Evolutionary conservation across 2,797 vertebrate species (phyloP).

Genomic region (Scolopax bukidnonensis): DNA sequence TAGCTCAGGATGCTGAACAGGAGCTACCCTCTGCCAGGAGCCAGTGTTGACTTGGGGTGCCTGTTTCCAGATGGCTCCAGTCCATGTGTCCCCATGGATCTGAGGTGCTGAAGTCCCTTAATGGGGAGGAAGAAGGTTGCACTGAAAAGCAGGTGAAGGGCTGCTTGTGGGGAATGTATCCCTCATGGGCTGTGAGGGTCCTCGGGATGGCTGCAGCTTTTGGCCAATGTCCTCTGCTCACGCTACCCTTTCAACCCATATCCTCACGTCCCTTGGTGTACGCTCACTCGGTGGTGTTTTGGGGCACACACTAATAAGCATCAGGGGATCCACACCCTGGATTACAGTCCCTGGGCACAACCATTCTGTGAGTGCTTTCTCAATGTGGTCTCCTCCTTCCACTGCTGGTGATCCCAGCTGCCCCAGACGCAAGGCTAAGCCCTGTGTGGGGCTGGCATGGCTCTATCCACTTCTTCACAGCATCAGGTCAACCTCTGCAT

Average conservation of each 20-base stretch:
- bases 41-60: neutral
- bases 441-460: rapidly evolving
- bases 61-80: neutral
- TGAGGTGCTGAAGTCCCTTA: neutral
- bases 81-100: rapidly evolving
- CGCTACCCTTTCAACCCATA: rapidly evolving
- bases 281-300: neutral
- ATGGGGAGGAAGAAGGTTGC: neutral
- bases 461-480: rapidly evolving
- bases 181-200: rapidly evolving
- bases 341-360: neutral
- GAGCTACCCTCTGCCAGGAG: neutral
- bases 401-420: neutral
- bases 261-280: neutral
- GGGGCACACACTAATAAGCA: rapidly evolving
- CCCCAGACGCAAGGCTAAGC: neutral
- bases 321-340: rapidly evolving
- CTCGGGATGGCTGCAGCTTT: neutral
- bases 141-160: neutral
- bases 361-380: neutral
- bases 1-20: neutral
- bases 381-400: neutral
- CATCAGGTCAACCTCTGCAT: neutral
- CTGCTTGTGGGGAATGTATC: neutral
- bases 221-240: rapidly evolving